Evolutionary conservation across 2,113 vertebrate species (phyloP).

Genomic region (Pica pica): DNA sequence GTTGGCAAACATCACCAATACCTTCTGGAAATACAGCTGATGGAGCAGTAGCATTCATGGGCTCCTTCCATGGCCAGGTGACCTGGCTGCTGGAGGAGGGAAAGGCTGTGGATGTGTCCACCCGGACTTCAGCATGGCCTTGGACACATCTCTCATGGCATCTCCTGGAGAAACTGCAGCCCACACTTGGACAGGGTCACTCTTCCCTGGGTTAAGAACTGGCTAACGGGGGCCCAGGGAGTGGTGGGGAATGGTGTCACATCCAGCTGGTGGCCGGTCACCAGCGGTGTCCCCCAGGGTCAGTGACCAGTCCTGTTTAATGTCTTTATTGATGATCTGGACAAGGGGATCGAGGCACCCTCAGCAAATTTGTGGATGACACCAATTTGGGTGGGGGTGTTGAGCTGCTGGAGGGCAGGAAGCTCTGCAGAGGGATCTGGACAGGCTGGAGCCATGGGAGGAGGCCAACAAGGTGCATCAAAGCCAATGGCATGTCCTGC

Average conservation of each 20-base stretch:
- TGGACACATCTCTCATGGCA: neutral
- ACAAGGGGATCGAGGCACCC: accelerated
- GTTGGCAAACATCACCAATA: neutral
- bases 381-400: neutral
- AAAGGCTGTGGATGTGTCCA: neutral
- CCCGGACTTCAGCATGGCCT: neutral
- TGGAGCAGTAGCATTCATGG: neutral
- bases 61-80: neutral
- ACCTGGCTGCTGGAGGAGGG: neutral
- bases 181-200: neutral
- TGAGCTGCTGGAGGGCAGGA: neutral
- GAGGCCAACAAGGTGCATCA: neutral
- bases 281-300: neutral
- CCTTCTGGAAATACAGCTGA: neutral
- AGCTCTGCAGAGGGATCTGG: neutral
- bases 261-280: neutral
- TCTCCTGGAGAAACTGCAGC: neutral
- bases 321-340: neutral
- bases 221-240: neutral
- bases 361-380: accelerated
- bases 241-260: neutral
- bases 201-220: too few relatives aligned
- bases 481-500: too few relatives aligned
- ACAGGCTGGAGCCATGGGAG: neutral
- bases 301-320: neutral